These are phyloP conservation scores for Maconellicoccus hirsutus DNA, from an alignment of 1,140 invertebrate genomes.

Conservation along the genomic window DNA sequence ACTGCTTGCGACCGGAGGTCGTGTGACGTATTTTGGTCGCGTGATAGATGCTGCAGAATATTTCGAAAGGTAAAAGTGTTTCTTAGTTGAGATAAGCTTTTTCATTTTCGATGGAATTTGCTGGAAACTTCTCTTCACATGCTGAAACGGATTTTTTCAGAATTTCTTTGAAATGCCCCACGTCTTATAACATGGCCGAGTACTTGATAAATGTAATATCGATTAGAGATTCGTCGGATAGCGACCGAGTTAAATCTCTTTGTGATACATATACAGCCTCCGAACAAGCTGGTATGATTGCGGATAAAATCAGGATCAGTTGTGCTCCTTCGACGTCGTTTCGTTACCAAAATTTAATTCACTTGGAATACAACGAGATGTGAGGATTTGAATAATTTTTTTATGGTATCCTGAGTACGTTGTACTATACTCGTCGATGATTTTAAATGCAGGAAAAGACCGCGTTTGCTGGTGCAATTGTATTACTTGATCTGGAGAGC, in stretches of 20 bases:
- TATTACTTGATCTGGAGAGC: not conserved
- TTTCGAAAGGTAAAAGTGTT: conserved; percentile 52
- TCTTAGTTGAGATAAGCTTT: too few species aligned
- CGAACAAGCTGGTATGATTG: conserved; percentile 32
- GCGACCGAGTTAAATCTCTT: conserved; percentile 32
- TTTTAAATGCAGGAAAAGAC: not conserved
- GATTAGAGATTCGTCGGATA: conserved; percentile 41
- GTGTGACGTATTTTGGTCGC: conserved; percentile 67
- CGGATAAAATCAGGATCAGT: too few species aligned
- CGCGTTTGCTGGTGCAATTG: not conserved
- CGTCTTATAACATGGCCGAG: conserved; percentile 58
- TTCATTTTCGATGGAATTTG: too few species aligned
- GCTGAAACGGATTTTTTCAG: conserved; percentile 36
- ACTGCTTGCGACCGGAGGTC: conserved; percentile 63
- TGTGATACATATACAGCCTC: conserved; percentile 41
- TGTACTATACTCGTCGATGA: too few species aligned
- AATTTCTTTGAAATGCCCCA: conserved; percentile 45
- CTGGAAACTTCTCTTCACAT: too few species aligned
- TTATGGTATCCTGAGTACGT: too few species aligned
- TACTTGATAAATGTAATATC: conserved; percentile 54
- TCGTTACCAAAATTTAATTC: too few species aligned
- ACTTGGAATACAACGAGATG: too few species aligned
- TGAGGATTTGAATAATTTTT: not conserved
- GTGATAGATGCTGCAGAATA: conserved; percentile 45
- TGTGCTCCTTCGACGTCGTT: not conserved